A percentile compares a stretch with the other conserved stretches of the same genome.
These are phyloP conservation scores for Drosophila maculinotata DNA, from an alignment of 2,888 invertebrate species.

Conservation along the genomic window DNA sequence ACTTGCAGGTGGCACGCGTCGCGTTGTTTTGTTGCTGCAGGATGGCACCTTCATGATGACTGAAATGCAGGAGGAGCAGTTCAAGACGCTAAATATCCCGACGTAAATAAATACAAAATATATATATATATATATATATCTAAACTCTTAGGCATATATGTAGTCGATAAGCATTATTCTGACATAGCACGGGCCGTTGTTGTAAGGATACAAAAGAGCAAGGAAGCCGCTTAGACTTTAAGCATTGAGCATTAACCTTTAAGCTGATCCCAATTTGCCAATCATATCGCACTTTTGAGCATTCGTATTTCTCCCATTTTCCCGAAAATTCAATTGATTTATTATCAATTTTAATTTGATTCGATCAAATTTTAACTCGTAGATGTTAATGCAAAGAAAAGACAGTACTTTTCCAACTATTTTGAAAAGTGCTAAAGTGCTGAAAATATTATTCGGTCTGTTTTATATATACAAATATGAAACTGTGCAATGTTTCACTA, in stretches of 20 bases:
- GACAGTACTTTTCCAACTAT: slow-evolving; percentile 5
- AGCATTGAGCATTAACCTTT: slow-evolving; percentile 28
- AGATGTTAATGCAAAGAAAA: slow-evolving; percentile 12
- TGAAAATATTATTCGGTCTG: slow-evolving; percentile 27
- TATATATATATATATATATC: slow-evolving; percentile 19
- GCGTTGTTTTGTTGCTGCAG: slow-evolving; percentile 93
- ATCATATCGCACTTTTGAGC: slow-evolving; percentile 52
- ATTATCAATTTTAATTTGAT: slow-evolving; percentile 10
- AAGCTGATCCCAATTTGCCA: slow-evolving; percentile 53
- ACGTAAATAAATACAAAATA: slow-evolving; percentile 73
- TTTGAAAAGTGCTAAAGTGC: no score
- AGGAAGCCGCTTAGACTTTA: slow-evolving; percentile 35
- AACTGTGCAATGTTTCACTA: slow-evolving; percentile 16
- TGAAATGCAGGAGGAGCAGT: slow-evolving; percentile 94
- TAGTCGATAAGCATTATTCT: slow-evolving; percentile 42
- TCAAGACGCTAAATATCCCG: slow-evolving; percentile 84
- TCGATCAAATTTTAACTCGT: slow-evolving; percentile 10
- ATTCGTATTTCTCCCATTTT: slow-evolving; percentile 31
- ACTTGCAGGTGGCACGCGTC: slow-evolving; percentile 90
- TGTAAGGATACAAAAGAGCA: slow-evolving; percentile 17
- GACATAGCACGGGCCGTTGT: slow-evolving; percentile 41
- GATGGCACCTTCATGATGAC: slow-evolving; percentile 95
- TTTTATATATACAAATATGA: slow-evolving; percentile 17
- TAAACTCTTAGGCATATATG: slow-evolving; percentile 41
- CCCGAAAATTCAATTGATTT: slow-evolving; percentile 17